A percentile compares a stretch with the other conserved stretches of the same genome.
Evolutionary conservation across 1,140 invertebrate genomes (phyloP).

Genomic region (Camponotus pennsylvanicus): DNA sequence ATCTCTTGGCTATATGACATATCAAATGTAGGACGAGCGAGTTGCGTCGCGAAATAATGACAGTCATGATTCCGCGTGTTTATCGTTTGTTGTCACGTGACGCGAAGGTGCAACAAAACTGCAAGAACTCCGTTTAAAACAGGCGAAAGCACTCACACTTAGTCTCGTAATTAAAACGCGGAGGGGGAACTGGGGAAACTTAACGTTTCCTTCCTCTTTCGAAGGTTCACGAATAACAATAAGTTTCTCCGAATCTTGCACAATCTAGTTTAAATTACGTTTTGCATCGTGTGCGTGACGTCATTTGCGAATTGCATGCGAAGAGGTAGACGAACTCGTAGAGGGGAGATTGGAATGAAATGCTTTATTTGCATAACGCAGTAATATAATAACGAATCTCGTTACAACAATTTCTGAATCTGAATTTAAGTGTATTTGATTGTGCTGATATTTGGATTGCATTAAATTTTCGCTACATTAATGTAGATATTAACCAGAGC

Average conservation of each 20-base stretch:
- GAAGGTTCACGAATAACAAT: slow-evolving; percentile 49
- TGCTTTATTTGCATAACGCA: slow-evolving; percentile 53
- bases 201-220: slow-evolving; percentile 73
- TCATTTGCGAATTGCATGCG: slow-evolving; percentile 20
- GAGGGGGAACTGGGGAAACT: slow-evolving; percentile 49
- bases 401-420: slow-evolving; percentile 33
- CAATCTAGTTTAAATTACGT: slow-evolving; percentile 31
- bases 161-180: slow-evolving; percentile 76
- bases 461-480: slow-evolving; percentile 7
- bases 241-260: slow-evolving; percentile 8
- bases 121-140: slow-evolving; percentile 62
- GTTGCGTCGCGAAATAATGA: slow-evolving; percentile 65
- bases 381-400: slow-evolving; percentile 38
- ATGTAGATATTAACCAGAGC: background rate
- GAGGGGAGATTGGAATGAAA: slow-evolving; percentile 45
- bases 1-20: slow-evolving; percentile 37
- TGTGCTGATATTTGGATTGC: slow-evolving; percentile 25
- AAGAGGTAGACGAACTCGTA: slow-evolving; percentile 10
- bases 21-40: slow-evolving; percentile 60
- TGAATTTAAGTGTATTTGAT: slow-evolving; percentile 28
- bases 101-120: slow-evolving; percentile 68
- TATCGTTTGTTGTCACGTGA: slow-evolving; percentile 70
- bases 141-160: slow-evolving; percentile 68
- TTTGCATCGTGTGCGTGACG: slow-evolving; percentile 21
- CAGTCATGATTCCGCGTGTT: slow-evolving; percentile 64